These are phyloP conservation scores for Muscina levida DNA, from an alignment of 2,888 invertebrate species.

Conservation along the genomic window DNA sequence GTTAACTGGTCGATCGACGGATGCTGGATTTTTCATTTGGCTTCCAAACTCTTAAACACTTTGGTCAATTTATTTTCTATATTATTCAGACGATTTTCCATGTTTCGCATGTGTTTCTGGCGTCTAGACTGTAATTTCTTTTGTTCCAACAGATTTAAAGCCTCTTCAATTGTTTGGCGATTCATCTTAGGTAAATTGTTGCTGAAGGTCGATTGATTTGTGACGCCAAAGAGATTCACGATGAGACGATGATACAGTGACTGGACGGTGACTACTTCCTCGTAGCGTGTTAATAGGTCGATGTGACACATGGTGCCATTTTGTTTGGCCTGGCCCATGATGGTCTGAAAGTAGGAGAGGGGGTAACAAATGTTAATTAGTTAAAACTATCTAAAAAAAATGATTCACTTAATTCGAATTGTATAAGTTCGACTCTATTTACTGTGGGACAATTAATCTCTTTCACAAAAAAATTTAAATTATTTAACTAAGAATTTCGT, in stretches of 20 bases:
- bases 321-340: conserved; percentile 88
- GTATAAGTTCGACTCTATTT: too few species aligned
- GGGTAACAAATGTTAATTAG: conserved; percentile 79
- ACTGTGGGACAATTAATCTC: too few species aligned
- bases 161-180: conserved; percentile 82
- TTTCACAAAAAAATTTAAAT: too few species aligned
- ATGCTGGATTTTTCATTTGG: too few species aligned
- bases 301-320: conserved; percentile 87
- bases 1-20: too few species aligned
- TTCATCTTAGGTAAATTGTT: conserved; percentile 79
- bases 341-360: conserved; percentile 79
- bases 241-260: conserved; percentile 71
- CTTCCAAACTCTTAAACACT: background rate
- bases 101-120: conserved; percentile 71
- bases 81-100: conserved; percentile 72
- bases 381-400: conserved; percentile 78
- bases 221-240: too few species aligned
- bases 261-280: conserved; percentile 85
- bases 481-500: too few species aligned
- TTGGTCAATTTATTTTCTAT: conserved; percentile 73
- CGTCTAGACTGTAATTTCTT: conserved; percentile 78
- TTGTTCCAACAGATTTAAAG: conserved; percentile 81
- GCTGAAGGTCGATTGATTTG: conserved; percentile 67
- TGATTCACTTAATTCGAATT: too few species aligned
- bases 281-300: conserved; percentile 86